phyloP scores from a whole-genome alignment of 2,797 vertebrate species.

The Gambusia yucatana region DNA sequence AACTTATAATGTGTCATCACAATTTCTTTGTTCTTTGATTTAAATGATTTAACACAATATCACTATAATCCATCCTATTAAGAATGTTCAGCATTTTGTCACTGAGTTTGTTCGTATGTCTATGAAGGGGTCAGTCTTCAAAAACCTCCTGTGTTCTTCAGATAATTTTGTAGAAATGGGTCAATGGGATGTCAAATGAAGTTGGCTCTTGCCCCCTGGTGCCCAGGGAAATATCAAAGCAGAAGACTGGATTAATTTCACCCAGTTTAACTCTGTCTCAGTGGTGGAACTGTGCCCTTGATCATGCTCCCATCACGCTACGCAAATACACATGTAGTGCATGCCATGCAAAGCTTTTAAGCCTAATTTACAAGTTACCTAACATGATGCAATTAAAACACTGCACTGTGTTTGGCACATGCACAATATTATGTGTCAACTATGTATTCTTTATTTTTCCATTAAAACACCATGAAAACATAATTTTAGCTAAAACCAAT shows the following conservation, averaged over 20 bases:
- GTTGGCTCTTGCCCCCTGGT: conserved; percentile 81
- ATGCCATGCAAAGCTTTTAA: conserved; percentile 47
- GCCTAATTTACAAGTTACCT: conserved; percentile 48
- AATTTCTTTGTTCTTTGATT: conserved; percentile 3
- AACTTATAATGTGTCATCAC: not conserved
- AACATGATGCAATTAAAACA: conserved; percentile 46
- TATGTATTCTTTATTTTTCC: not conserved
- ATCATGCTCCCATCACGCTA: conserved; percentile 71
- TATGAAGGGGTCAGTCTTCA: conserved; percentile 46
- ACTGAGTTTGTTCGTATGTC: conserved; percentile 29
- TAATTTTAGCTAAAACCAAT: not conserved
- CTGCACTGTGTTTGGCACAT: conserved; percentile 40
- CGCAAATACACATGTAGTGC: conserved; percentile 37
- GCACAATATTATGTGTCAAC: conserved; percentile 2
- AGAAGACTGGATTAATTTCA: conserved; percentile 83
- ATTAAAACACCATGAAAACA: not conserved
- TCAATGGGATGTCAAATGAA: conserved; percentile 84
- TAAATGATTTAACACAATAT: not conserved
- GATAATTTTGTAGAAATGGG: conserved; percentile 79
- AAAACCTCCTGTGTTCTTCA: conserved; percentile 61
- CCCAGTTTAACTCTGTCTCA: conserved; percentile 79
- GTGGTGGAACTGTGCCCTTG: conserved; percentile 71
- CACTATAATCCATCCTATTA: not conserved
- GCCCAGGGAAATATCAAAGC: conserved; percentile 81
- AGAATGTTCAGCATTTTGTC: not conserved